Conservation (phyloP, 2,113 vertebrate genomes). For the Gallinago undulata region DNA sequence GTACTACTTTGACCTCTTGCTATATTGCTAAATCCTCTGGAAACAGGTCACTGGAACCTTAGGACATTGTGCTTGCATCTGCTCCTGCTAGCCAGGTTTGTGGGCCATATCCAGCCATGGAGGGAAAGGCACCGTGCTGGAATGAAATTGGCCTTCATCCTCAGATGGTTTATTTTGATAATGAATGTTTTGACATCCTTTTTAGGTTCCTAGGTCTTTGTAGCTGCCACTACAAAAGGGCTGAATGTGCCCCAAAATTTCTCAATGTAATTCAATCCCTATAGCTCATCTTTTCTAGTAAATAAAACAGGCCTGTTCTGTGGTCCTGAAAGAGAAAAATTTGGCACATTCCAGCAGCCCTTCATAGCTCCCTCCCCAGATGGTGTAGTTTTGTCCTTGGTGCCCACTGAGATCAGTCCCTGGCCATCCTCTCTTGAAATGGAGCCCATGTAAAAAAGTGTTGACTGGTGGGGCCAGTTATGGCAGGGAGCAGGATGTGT, state of each 20-base stretch:
- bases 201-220: neutral
- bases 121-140: neutral
- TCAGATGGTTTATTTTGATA: neutral
- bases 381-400: neutral
- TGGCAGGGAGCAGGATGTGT: neutral
- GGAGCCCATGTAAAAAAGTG: neutral
- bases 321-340: neutral
- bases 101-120: neutral
- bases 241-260: neutral
- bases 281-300: neutral
- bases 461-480: neutral
- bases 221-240: neutral
- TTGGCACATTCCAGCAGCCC: neutral
- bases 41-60: neutral
- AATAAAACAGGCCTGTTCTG: neutral
- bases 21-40: neutral
- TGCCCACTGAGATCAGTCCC: neutral
- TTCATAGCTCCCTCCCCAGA: neutral
- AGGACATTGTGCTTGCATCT: accelerated
- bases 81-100: neutral
- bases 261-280: neutral
- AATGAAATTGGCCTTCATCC: neutral
- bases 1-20: neutral
- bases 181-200: neutral
- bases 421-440: neutral